Evolutionary conservation across 2,113 vertebrate genomes (phyloP).

Genomic region (Callithrix jacchus): DNA sequence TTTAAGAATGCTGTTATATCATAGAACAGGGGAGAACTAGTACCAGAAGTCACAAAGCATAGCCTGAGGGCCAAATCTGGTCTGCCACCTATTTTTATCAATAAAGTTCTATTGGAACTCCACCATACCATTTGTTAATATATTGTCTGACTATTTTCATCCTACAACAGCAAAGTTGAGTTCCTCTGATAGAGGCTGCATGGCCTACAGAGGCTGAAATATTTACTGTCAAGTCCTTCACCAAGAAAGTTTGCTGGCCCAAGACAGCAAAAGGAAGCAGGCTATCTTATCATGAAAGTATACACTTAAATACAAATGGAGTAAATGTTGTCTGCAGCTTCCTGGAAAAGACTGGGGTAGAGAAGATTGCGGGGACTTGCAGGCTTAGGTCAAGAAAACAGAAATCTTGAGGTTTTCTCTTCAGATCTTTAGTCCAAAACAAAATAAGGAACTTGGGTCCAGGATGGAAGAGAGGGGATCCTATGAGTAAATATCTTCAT

Average conservation of each 20-base stretch:
- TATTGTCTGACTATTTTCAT: background rate
- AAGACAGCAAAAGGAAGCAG: constrained; percentile 26
- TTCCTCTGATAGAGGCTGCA: background rate
- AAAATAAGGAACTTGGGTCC: background rate
- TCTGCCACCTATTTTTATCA: background rate
- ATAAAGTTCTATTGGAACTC: background rate
- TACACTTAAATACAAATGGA: constrained; percentile 5
- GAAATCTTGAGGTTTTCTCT: background rate
- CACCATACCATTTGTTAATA: background rate
- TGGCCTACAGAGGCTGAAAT: background rate
- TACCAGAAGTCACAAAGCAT: background rate
- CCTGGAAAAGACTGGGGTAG: background rate
- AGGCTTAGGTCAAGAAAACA: constrained; percentile 10
- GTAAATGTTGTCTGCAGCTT: constrained; percentile 3
- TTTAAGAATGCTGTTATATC: background rate
- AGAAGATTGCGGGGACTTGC: background rate
- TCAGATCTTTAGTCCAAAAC: background rate
- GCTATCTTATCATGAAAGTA: background rate
- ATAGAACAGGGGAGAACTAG: background rate
- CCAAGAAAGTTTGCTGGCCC: background rate
- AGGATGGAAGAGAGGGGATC: background rate
- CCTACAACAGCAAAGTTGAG: background rate
- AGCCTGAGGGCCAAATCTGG: background rate
- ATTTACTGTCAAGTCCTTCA: background rate
- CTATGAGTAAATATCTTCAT: constrained; percentile 11